Evolutionary conservation across 1,140 invertebrate genomes (phyloP).

Genomic region (Lycorma delicatula): DNA sequence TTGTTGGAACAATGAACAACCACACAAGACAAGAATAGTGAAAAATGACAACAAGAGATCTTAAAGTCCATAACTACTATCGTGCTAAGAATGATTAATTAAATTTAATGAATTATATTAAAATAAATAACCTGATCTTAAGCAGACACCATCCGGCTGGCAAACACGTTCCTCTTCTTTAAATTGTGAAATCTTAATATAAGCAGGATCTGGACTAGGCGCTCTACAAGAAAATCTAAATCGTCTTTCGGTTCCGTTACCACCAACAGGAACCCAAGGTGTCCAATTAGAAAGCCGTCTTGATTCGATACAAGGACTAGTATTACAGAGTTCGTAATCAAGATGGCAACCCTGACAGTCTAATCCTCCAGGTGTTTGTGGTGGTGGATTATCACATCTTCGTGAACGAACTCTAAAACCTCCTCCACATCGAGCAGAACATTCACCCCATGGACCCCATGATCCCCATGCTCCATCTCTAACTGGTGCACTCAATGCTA

Average conservation of each 20-base stretch:
- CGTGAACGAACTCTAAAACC: conserved; percentile 43
- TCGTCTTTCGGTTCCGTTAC: conserved; percentile 56
- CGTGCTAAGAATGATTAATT: no score
- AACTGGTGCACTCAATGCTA: conserved; percentile 45
- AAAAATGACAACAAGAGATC: no score
- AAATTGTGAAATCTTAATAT: conserved; percentile 50
- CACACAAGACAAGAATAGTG: no score
- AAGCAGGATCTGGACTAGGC: conserved; percentile 53
- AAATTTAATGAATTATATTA: no score
- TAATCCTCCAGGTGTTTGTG: conserved; percentile 48
- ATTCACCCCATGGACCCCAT: conserved; percentile 63
- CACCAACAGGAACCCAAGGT: conserved; percentile 52
- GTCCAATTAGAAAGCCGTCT: conserved; percentile 63
- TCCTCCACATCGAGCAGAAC: conserved; percentile 47
- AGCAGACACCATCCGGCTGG: conserved; percentile 48
- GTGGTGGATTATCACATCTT: conserved; percentile 54
- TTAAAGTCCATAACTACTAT: no score
- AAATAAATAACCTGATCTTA: conserved; percentile 29
- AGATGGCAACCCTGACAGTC: conserved; percentile 57
- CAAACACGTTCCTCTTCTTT: conserved; percentile 75
- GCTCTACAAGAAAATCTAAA: conserved; percentile 70
- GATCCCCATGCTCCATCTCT: conserved; percentile 64
- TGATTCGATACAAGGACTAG: conserved; percentile 54
- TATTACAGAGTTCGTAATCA: conserved; percentile 52
- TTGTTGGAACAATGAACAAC: no score